Base-by-base conservation (phyloP, 2,888 invertebrate species). In the Acrobeloides nanus region DNA sequence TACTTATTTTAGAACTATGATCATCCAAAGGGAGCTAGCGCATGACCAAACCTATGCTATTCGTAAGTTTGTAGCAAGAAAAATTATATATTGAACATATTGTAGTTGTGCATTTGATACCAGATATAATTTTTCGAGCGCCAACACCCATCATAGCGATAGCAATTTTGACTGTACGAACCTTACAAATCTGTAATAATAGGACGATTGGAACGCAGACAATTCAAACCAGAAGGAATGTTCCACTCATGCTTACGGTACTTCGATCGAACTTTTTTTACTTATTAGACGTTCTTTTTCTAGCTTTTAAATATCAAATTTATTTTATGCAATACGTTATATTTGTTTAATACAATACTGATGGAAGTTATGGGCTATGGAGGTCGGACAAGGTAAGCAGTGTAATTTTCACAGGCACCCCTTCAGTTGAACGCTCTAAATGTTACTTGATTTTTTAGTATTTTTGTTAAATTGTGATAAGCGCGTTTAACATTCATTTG, bases 331-430 rank as follows among this genome's bases (percentile, higher is more conserved):
- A 72, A 72, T 51, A 68, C 68, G 6, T 59, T 71, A 10, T 71
- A 72, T 51, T 59, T 71, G 63, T 66, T 71, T 55, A 72, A 72
- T 51, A 66, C 69, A 3, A 62, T 69, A 40, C 48, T 71, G 23
- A 57, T 72, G 24, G 71, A 71, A 39, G 53, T 69, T n/a, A 47
- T 70, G 46, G 71, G 71, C 20, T 62, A 59, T 38, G 62, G 62
- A 25, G 49, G 54, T 15, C 56, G 62, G 38, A 53, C 57, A 31
- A 55, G 42, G 50, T 49, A 17, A 25, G 51, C 29, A 10, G n/a
- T n/a, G n/a, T n/a, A n/a, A n/a, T n/a, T n/a, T n/a, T n/a, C n/a
- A n/a, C n/a, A n/a, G n/a, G n/a, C n/a, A n/a, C n/a, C n/a, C n/a
- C n/a, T n/a, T n/a, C n/a, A n/a, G n/a, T n/a, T n/a, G n/a, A n/a